These are phyloP conservation scores for Idaea dimidiata DNA, from an alignment of 2,888 invertebrate genomes.

Conservation along the genomic window DNA sequence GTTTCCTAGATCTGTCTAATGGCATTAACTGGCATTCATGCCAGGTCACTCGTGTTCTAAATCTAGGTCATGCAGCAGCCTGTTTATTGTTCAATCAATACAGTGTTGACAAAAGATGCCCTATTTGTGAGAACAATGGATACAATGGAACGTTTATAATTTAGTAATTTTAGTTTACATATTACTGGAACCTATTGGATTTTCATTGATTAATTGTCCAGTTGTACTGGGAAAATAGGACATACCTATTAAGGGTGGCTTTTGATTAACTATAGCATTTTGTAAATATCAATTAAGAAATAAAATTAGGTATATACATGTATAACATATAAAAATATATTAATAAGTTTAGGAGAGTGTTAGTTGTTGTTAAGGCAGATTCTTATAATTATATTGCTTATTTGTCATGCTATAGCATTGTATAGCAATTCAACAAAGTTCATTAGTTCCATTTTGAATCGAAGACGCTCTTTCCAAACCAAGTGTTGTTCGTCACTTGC, in stretches of 20 bases:
- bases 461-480: no score
- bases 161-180: not conserved
- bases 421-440: no score
- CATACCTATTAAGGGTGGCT: not conserved
- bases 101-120: slow-evolving; percentile 34
- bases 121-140: slow-evolving; percentile 13
- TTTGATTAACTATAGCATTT: no score
- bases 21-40: slow-evolving; percentile 50
- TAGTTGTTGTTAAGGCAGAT: no score
- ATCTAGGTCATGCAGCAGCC: slow-evolving; percentile 63
- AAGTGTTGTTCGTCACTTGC: no score
- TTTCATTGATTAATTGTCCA: not conserved
- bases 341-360: no score
- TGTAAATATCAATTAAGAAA: no score
- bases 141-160: not conserved
- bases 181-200: not conserved
- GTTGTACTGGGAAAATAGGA: not conserved
- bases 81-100: slow-evolving; percentile 58
- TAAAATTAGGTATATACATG: no score
- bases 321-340: no score
- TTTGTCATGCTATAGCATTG: no score
- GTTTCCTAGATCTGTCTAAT: slow-evolving; percentile 39
- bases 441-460: no score
- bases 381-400: no score
- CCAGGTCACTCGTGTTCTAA: slow-evolving; percentile 51